phyloP scores from a whole-genome alignment of 2,113 vertebrate genomes.

The Lycaon pictus region DNA sequence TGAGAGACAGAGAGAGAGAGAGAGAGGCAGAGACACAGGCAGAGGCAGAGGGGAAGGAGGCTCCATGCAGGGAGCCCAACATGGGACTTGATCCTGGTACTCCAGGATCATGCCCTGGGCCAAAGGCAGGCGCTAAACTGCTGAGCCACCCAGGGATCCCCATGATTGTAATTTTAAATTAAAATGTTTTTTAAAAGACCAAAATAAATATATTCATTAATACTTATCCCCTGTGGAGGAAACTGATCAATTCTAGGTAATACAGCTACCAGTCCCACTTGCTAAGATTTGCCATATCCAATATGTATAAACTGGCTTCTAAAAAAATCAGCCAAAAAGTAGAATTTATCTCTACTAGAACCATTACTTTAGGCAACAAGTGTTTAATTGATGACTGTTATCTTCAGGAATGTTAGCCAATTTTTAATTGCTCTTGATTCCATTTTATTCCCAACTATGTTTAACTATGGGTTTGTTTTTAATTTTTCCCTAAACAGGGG shows the following conservation, averaged over 20 bases:
- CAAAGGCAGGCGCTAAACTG: too few species aligned
- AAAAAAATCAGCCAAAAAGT: not conserved
- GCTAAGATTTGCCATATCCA: slow-evolving; percentile 17
- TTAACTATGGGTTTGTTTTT: not conserved
- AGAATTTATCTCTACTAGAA: slow-evolving; percentile 2
- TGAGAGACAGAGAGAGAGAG: too few species aligned
- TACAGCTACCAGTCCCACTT: not conserved
- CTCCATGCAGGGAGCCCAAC: too few species aligned
- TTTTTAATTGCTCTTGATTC: slow-evolving; percentile 46
- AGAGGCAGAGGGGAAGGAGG: too few species aligned
- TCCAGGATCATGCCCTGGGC: too few species aligned
- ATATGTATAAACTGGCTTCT: not conserved
- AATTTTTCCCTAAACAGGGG: not conserved
- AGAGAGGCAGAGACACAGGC: too few species aligned
- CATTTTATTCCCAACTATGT: slow-evolving; percentile 32
- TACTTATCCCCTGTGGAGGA: not conserved
- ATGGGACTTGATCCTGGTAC: too few species aligned
- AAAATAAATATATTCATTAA: slow-evolving; percentile 34
- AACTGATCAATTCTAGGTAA: slow-evolving; percentile 40
- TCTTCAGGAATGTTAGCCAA: slow-evolving; percentile 10
- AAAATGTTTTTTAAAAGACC: not conserved
- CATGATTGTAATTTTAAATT: not conserved
- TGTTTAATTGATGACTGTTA: not conserved
- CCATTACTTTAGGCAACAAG: not conserved
- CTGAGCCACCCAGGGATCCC: too few species aligned